Evolutionary conservation across 2,888 invertebrate species (phyloP).

Genomic region (Serripes groenlandicus): DNA sequence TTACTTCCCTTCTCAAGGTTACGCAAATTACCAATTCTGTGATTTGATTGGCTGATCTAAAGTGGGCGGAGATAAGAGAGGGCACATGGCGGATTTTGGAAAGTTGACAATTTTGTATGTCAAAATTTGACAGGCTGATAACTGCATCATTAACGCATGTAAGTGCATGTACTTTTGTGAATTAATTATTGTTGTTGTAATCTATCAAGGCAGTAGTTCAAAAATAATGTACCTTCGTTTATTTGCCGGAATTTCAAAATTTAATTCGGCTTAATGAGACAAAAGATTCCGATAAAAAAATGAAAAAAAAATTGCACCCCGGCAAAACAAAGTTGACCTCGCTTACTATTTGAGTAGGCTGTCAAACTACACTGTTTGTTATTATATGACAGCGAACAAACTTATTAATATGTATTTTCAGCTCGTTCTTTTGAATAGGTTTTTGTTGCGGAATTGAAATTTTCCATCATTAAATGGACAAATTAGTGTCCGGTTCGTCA

Average conservation of each 20-base stretch:
- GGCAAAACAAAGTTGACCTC: conserved; percentile 39
- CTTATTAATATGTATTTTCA: no score
- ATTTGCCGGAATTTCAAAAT: conserved; percentile 18
- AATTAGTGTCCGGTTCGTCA: conserved; percentile 7
- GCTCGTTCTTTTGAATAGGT: no score
- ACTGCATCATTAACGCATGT: conserved; percentile 53
- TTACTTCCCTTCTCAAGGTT: conserved; percentile 17
- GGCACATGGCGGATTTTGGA: conserved; percentile 71
- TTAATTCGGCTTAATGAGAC: conserved; percentile 26
- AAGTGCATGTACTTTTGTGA: conserved; percentile 29
- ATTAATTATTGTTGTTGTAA: background rate
- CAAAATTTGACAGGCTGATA: conserved; percentile 58
- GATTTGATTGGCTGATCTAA: conserved; percentile 51
- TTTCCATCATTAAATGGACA: conserved; percentile 16
- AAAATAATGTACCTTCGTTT: background rate
- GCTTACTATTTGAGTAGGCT: background rate
- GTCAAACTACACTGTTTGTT: background rate
- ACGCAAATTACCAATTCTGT: background rate
- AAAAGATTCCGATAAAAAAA: conserved; percentile 55
- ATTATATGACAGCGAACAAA: no score
- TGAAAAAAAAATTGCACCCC: conserved; percentile 32
- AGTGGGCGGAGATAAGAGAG: conserved; percentile 63
- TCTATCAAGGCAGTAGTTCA: background rate
- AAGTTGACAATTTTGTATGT: conserved; percentile 66
- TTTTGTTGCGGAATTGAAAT: background rate